These are phyloP conservation scores for Cheirogaleus major DNA, from an alignment of 2,797 vertebrate genomes.

Conservation along the genomic window DNA sequence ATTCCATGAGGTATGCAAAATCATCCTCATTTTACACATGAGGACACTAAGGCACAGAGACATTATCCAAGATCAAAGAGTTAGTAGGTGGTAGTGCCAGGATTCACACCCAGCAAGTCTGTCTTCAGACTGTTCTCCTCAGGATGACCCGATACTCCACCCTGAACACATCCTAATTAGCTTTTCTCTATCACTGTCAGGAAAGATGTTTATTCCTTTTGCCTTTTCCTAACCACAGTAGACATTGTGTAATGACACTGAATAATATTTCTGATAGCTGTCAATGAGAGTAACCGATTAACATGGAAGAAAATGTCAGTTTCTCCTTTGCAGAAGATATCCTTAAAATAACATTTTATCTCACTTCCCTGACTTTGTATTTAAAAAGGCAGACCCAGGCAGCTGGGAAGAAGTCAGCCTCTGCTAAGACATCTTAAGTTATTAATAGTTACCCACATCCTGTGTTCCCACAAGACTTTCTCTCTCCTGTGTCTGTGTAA, in stretches of 20 bases:
- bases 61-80: not conserved
- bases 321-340: slow-evolving; percentile 3
- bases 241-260: not conserved
- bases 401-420: not conserved
- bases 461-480: not conserved
- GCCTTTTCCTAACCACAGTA: not conserved
- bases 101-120: not conserved
- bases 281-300: slow-evolving; percentile 13
- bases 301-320: slow-evolving; percentile 38
- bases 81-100: not conserved
- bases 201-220: not conserved
- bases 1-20: not conserved
- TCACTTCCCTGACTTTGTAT: not conserved
- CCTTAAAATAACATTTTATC: slow-evolving; percentile 53
- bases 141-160: not conserved
- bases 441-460: not conserved
- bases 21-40: not conserved
- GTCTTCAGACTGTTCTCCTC: not conserved
- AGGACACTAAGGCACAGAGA: not conserved
- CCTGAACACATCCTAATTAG: not conserved
- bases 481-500: not conserved
- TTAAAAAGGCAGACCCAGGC: not conserved
- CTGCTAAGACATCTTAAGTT: not conserved
- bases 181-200: not conserved
- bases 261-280: slow-evolving; percentile 48